Evolutionary conservation across 2,797 vertebrate species (phyloP), one percentile per base, ranked within the genome.

Genomic region (Pipistrellus pygmaeus): DNA sequence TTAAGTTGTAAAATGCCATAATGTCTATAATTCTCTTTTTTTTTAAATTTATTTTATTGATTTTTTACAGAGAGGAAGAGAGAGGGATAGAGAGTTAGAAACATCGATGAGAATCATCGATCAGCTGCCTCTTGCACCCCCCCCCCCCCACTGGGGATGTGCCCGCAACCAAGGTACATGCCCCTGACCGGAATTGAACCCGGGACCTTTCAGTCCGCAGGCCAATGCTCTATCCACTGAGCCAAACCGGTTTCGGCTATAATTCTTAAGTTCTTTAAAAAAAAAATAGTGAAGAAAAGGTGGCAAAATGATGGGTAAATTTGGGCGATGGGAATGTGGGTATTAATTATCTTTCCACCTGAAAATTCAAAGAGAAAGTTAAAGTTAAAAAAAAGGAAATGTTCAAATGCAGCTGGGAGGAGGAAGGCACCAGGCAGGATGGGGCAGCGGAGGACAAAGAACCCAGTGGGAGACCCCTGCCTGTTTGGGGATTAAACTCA

Each of bases 291-390:
- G 38, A 84, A 81, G n/a, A 71, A 90, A 85, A 27, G 23, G 25
- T 35, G 77, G 46, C 35, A 85, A 69, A 75, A 83, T 30, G 25
- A 89, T 14, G 62, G 9, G 46, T 85, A 44, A 62, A 48, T 90
- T 85, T 30, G 62, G 78, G 44, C 5, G 1, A 62, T 5, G 38
- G 25, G 44, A 71, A 69, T 72, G 27, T 57, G 51, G 30, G 30
- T 69, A 73, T 75, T 92, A 62, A 84, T 64, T 57, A 55, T 69
- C 23, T 78, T 64, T 85, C 75, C 82, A 78, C 80, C 38, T 95
- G 32, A 55, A 85, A 88, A 75, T 69, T 83, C 83, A 30, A 60
- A 64, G 44, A 20, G 78, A 82, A 90, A 30, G 69, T 62, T 55
- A 69, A 88, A 90, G 81, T 64, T 44, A 53, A 95, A 90, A 44